Base-by-base conservation (phyloP, 2,888 invertebrate genomes). In the Dryobota labecula region DNA sequence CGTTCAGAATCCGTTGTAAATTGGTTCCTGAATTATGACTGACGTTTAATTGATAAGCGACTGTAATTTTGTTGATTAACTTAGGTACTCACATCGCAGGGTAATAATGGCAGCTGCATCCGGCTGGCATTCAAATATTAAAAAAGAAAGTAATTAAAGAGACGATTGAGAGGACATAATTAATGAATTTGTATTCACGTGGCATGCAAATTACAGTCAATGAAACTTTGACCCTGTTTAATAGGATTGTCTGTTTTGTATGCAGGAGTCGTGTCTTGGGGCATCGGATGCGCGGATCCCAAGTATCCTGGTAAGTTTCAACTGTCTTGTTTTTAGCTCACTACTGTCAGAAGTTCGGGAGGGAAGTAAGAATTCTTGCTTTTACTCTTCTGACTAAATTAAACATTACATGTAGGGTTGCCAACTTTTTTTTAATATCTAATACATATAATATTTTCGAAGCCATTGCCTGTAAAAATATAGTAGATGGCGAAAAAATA, bases 211-310 rank as follows among this genome's bases (percentile, higher is more conserved):
- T 62, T 41, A 24, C n/a, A 63, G 13, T 47, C 1, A 33, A 69
- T 15, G 5, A 15, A 69, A 80, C 30, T 41, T 51, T 64, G 51
- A 63, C 54, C 60, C 58, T 66, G 47, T 38, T 36, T 33, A 53
- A 30, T 36, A 11, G 7, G 8, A 20, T 3, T 67, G n/a, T 43
- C 20, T 66, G 18, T 80, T 72, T 68, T 72, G 38, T 82, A 89
- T 88, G n/a, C 87, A 97, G 97, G 97, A 62, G 89, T 97, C 18
- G 97, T 97, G 1, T 97, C 97, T 0, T 97, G 97, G 96, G 97
- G 97, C 24, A 97, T 97, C 73, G 97, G 97, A 70, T 97, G 97
- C 88, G 97, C 97, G 18, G 92, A 96, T 83, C 96, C 96, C 8
- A 95, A 95, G 62, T 94, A 93, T 85, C 96, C 96, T 62, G 96